Base-by-base conservation (phyloP, 2,113 vertebrate genomes). In the Callaeas wilsoni region DNA sequence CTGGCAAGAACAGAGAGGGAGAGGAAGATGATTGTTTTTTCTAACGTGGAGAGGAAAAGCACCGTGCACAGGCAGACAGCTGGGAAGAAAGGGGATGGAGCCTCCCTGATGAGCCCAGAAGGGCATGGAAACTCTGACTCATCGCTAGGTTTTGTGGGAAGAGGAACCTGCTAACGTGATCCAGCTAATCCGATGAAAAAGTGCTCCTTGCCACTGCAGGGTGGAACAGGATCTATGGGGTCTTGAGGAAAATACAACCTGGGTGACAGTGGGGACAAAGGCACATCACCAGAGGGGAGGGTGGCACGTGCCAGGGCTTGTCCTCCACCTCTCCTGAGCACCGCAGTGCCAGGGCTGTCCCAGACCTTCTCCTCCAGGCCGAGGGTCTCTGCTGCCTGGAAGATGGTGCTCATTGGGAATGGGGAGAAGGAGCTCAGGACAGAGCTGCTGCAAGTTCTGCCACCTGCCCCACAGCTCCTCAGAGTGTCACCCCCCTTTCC, bases 81-180 rank as follows among this genome's bases (percentile, higher is more conserved):
- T 0, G 2, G 53, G 56, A 27, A 87, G 56, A 94, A 83, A 44
- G 32, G 42, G 56, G 60, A 90, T 2, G 18, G 88, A 84, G 75
- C 75, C 79, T 92, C 68, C 39, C 53, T 18, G 52, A 64, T 0
- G 8, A 73, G 82, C 62, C 82, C 63, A 41, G 67, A 20, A 0
- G 1, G 91, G 68, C 71, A 86, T 77, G 90, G 92, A 90, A 95
- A 92, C 55, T 93, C 90, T 90, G 94, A 94, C 55, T 94, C 94
- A 90, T n/a, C 4, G 0, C 30, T 0, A n/a, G 64, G 44, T 93
- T 90, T 68, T 75, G 73, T 53, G 59, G 59, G 39, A 85, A 89
- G 87, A 77, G 84, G 94, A 93, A 92, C 67, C 75, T 81, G 75
- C 60, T 60, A 6, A 77, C 7, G 44, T 47, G 79, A 90, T 56